Conservation (phyloP, 2,888 invertebrate species). For the Brenthis hecate region DNA sequence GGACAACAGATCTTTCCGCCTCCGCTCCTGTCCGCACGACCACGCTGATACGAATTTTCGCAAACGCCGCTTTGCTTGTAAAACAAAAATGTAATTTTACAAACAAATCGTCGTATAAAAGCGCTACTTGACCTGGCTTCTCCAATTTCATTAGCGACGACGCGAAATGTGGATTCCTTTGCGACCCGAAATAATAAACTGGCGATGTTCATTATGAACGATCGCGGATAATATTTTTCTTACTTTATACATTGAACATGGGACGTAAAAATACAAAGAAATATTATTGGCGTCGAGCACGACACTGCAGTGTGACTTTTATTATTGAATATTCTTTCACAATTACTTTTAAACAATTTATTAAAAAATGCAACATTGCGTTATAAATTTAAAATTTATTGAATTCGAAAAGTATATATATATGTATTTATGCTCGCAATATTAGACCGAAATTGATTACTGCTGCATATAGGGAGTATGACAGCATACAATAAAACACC, state of each 20-base stretch:
- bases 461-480: background rate
- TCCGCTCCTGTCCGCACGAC: constrained; percentile 64
- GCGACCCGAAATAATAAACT: constrained; percentile 28
- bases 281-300: too few species aligned
- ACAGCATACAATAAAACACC: constrained; percentile 17
- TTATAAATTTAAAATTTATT: too few species aligned
- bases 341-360: too few species aligned
- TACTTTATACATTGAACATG: constrained; percentile 16
- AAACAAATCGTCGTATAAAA: constrained; percentile 54
- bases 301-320: background rate
- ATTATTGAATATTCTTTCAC: background rate
- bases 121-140: constrained; percentile 47
- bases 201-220: constrained; percentile 26
- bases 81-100: constrained; percentile 60
- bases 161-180: constrained; percentile 50
- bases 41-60: constrained; percentile 61
- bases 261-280: constrained; percentile 9
- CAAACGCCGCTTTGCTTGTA: constrained; percentile 58
- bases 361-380: too few species aligned
- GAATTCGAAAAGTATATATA: background rate
- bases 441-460: background rate
- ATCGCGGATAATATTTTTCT: constrained; percentile 21
- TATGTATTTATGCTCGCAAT: background rate
- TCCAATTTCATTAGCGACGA: constrained; percentile 59
- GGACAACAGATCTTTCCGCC: constrained; percentile 77